These are phyloP conservation scores for Tamandua tetradactyla DNA, from an alignment of 2,797 vertebrate species.

Conservation along the genomic window DNA sequence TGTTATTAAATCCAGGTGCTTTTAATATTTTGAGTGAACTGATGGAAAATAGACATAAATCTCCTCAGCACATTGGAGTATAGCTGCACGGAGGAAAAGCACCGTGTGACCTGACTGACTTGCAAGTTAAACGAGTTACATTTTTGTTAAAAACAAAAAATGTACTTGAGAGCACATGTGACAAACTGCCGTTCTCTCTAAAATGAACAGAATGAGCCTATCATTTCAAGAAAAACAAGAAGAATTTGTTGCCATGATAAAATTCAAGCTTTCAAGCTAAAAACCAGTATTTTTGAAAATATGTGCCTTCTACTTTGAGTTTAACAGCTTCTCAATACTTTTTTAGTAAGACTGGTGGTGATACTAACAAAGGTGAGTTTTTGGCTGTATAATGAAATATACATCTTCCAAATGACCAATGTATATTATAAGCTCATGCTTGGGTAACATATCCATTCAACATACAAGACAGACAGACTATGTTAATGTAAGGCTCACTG, in stretches of 20 bases:
- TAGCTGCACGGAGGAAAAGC: not conserved
- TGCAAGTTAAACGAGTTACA: not conserved
- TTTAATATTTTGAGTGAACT: not conserved
- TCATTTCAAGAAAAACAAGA: slow-evolving; percentile 16
- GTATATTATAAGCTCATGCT: not conserved
- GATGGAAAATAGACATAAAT: not conserved
- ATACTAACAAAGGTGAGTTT: slow-evolving; percentile 4
- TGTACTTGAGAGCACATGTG: not conserved
- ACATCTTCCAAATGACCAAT: not conserved
- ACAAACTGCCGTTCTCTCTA: not conserved
- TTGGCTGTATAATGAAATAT: slow-evolving; percentile 19
- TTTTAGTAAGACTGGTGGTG: not conserved
- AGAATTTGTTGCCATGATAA: slow-evolving; percentile 42
- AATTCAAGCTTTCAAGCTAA: slow-evolving; percentile 41
- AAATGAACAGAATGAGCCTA: slow-evolving; percentile 20
- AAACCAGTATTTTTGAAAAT: slow-evolving; percentile 18
- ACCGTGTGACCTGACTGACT: not conserved
- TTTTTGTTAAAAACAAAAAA: not conserved
- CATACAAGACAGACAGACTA: not conserved
- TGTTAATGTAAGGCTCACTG: not conserved
- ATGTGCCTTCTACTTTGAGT: not conserved
- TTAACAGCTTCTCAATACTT: not conserved
- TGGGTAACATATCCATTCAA: slow-evolving; percentile 25
- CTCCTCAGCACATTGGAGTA: not conserved
- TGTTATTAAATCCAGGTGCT: not conserved